Base-by-base conservation (phyloP, 2,113 vertebrate genomes). In the Elgaria multicarinata region DNA sequence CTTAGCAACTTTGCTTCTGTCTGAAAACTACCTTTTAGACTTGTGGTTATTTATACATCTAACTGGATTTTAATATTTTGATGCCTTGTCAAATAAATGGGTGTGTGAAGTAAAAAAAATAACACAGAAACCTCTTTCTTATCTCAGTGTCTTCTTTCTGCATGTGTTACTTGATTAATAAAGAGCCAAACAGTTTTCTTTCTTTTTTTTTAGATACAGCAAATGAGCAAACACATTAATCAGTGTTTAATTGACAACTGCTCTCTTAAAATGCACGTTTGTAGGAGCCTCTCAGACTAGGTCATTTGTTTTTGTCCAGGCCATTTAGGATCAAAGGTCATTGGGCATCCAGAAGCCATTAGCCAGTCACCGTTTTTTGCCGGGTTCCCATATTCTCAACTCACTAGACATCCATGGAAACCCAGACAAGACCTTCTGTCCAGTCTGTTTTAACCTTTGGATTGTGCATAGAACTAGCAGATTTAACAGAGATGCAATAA, bases 271-370 rank as follows among this genome's bases (percentile, higher is more conserved):
- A 94, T 96, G 90, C 93, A 93, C 6, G 88, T 94, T 94, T 28
- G 42, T 91, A 94, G 95, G 95, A 97, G 97, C 95, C 97, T 94
- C 91, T 90, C 91, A 95, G 97, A 97, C 95, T n/a, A 92, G 93
- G 93, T 97, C 95, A 95, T 98, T 97, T 97, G 92, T 96, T 97
- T 96, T 95, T 3, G 0, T 93, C 96, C 95, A 95, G 96, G 96
- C 96, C 97, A 97, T 91, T 92, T 94, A 92, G 97, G 98, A 97
- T 98, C 97, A 98, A 96, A 98, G 98, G 97, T 98, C 97, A 95
- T 46, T 87, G 76, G 95, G 96, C 97, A 96, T 97, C 97, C 96
- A 97, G 97, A 98, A 98, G 97, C 97, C 97, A 98, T 98, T 98
- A 97, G 97, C 98, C 97, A 97, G 95, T 91, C 90, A 90, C 95